Base-by-base conservation (phyloP, 1,140 invertebrate genomes). In the Muscidifurax raptorellus region DNA sequence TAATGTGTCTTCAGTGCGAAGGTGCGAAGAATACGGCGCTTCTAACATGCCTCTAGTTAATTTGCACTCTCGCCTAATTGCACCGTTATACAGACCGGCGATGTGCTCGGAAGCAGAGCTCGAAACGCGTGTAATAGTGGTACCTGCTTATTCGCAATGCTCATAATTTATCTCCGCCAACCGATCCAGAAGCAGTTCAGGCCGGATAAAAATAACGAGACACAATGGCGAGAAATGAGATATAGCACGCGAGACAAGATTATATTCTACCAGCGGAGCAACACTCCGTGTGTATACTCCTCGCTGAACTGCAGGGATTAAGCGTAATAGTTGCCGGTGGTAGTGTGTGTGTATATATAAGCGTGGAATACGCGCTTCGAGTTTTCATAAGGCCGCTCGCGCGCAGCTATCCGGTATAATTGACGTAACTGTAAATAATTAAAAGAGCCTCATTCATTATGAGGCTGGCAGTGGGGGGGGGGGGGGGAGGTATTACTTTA, bases 341-440 rank as follows among this genome's bases (percentile, higher is more conserved):
- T 59, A n/a, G 52, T 10, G 44, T n/a, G 6, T 59, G 52, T 59
- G 52, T n/a, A 59, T 59, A n/a, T n/a, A n/a, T n/a, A n/a, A 18
- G 32, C 28, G 18, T 15, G 36, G 52, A 76, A 47, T 12, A 9
- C 12, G 22, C 13, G 30, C 52, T 12, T 67, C 15, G 75, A 66
- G 22, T 82, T 76, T 82, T 76, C 80, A 25, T 10, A 22, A 27
- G 28, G 18, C 40, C 25, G 25, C 64, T 22, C 40, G 52, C 52
- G 44, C 7, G 25, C n/a, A 25, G 82, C 32, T 75, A 82, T 82
- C 67, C 77, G 71, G 44, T 83, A n/a, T 59, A 72, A 78, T 83
- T 78, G 76, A 71, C 40, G 47, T 71, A 83, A 79, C 82, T 52
- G 75, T 78, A 78, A 83, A 83, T 83, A 83, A 83, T 83, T 83